Evolutionary conservation across 2,113 vertebrate species (phyloP).

Genomic region (Ivindomyrus marchei): DNA sequence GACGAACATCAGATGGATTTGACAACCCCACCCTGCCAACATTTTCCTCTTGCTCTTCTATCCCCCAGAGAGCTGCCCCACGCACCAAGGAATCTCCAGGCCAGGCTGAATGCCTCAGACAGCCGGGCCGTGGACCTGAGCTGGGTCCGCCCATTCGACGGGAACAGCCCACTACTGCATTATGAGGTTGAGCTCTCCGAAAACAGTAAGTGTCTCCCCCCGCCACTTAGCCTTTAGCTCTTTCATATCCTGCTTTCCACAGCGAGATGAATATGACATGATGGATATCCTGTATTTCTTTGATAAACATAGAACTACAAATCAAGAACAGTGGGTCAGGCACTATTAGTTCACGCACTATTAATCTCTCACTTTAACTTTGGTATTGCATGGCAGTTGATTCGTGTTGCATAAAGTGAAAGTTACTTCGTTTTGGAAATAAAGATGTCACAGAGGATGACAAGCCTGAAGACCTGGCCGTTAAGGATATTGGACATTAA

Average conservation of each 20-base stretch:
- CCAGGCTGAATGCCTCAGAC: conserved; percentile 48
- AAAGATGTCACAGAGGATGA: background rate
- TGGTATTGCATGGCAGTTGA: background rate
- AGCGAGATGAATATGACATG: background rate
- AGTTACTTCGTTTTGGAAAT: background rate
- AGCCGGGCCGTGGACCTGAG: conserved; percentile 59
- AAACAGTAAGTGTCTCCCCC: conserved; percentile 55
- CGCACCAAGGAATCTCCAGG: conserved; percentile 68
- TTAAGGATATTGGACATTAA: background rate
- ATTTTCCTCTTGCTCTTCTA: background rate
- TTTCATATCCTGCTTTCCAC: background rate
- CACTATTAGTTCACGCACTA: background rate
- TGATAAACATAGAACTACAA: background rate
- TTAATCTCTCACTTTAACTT: background rate
- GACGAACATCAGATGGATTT: background rate
- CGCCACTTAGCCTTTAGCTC: background rate
- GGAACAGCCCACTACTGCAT: conserved; percentile 69
- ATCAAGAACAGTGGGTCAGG: background rate
- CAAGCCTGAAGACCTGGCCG: background rate
- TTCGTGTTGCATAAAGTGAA: background rate
- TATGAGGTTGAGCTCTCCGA: conserved; percentile 71
- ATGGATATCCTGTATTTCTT: background rate
- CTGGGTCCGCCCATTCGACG: conserved; percentile 71
- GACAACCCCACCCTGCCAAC: background rate
- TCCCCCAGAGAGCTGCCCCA: conserved; percentile 65